Conservation (phyloP, 1,140 invertebrate species). For the Caenorhabditis tropicalis region DNA sequence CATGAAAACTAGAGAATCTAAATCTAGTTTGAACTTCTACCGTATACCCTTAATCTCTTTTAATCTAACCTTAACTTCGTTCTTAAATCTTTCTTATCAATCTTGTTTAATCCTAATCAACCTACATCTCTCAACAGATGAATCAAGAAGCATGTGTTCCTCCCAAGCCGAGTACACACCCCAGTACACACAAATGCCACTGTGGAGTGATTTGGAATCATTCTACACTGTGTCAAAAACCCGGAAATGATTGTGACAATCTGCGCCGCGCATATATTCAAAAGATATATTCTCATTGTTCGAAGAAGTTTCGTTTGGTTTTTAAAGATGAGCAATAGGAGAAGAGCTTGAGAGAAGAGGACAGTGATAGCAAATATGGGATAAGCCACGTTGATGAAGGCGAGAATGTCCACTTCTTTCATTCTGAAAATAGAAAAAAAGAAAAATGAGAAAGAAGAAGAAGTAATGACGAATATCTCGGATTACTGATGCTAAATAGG, state of each 20-base stretch:
- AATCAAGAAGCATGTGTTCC: not conserved
- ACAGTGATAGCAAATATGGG: not conserved
- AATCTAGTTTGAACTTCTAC: too few species aligned
- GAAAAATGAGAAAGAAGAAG: not conserved
- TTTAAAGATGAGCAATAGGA: constrained; percentile 5
- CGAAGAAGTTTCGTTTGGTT: not conserved
- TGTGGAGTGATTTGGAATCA: not conserved
- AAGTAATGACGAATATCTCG: constrained; percentile 27
- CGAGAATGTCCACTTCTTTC: constrained; percentile 22
- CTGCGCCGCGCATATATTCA: constrained; percentile 12
- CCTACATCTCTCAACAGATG: constrained; percentile 30
- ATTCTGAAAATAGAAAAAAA: not conserved
- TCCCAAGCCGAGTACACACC: not conserved
- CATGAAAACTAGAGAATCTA: too few species aligned
- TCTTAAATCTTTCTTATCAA: not conserved
- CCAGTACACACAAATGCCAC: constrained; percentile 26
- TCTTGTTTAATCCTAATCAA: not conserved
- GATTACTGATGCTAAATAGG: constrained; percentile 34
- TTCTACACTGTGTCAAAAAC: constrained; percentile 10
- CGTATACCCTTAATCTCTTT: too few species aligned
- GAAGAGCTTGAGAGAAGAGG: not conserved
- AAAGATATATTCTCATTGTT: constrained; percentile 18
- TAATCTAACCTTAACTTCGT: too few species aligned
- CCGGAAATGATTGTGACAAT: not conserved
- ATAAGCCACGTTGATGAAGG: not conserved